phyloP scores from a whole-genome alignment of 2,888 invertebrate species.

The Xestia rhomboidea region DNA sequence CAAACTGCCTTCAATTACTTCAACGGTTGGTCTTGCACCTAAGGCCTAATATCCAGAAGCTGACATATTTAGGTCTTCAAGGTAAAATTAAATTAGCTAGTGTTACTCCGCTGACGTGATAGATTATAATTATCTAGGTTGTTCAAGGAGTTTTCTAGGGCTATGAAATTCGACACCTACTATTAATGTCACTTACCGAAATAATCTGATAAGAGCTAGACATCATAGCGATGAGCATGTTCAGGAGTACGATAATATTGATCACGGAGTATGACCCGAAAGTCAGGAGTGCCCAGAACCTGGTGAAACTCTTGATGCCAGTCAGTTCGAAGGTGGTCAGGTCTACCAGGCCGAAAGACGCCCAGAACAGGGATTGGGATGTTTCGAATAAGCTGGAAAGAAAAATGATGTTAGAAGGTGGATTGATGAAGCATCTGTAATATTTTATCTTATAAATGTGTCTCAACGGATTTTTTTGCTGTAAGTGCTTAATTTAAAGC shows the following conservation, averaged over 20 bases:
- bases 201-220: slow-evolving; percentile 99
- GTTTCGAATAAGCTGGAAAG: slow-evolving; percentile 97
- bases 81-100: not conserved
- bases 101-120: not conserved
- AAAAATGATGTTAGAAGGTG: not conserved
- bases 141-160: not conserved
- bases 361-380: slow-evolving; percentile 99
- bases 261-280: slow-evolving; percentile 99
- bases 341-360: slow-evolving; percentile 98
- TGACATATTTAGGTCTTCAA: not conserved
- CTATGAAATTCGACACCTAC: not conserved
- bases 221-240: slow-evolving; percentile 99
- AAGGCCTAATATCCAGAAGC: not conserved
- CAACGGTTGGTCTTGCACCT: too few relatives aligned
- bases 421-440: not conserved
- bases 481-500: not conserved
- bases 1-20: too few relatives aligned
- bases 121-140: not conserved
- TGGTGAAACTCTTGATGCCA: slow-evolving; percentile 98
- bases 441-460: not conserved
- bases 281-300: slow-evolving; percentile 99
- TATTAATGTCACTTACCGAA: slow-evolving; percentile 92
- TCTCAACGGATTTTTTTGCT: not conserved
- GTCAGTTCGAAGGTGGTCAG: slow-evolving; percentile 97
- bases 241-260: slow-evolving; percentile 98